Conservation (phyloP, 2,113 vertebrate genomes). For the Oncorhynchus nerka region DNA sequence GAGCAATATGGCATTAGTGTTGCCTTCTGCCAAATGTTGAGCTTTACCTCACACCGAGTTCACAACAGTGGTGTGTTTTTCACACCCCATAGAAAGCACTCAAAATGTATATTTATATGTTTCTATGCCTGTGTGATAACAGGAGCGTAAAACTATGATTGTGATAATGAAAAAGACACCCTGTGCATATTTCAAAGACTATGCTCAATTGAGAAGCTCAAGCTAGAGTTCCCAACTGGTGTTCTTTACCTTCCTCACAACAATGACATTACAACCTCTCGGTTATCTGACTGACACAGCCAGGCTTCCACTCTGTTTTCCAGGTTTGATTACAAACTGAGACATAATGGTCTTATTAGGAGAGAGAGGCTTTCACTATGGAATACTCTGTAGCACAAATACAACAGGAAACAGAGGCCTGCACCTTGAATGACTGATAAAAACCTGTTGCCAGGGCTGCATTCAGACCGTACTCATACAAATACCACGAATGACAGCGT, state of each 20-base stretch:
- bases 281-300: neutral
- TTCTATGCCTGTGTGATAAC: neutral
- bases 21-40: constrained; percentile 31
- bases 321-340: constrained; percentile 31
- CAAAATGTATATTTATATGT: neutral
- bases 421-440: constrained; percentile 20
- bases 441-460: constrained; percentile 5
- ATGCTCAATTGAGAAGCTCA: neutral
- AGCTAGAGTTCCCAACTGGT: constrained; percentile 1
- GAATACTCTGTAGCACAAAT: constrained; percentile 12
- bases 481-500: neutral
- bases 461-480: neutral
- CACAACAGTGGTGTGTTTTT: constrained; percentile 9
- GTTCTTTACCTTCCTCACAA: constrained; percentile 18
- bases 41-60: constrained; percentile 32
- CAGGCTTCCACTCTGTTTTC: neutral
- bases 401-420: constrained; percentile 12
- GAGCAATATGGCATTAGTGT: constrained; percentile 32
- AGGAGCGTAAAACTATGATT: neutral
- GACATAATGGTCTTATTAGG: constrained; percentile 24
- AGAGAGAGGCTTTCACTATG: neutral
- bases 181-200: neutral
- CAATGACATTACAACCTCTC: neutral
- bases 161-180: neutral
- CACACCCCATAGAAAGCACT: neutral